phyloP scores from a whole-genome alignment of 2,113 vertebrate genomes.

The Apeltes quadracus region DNA sequence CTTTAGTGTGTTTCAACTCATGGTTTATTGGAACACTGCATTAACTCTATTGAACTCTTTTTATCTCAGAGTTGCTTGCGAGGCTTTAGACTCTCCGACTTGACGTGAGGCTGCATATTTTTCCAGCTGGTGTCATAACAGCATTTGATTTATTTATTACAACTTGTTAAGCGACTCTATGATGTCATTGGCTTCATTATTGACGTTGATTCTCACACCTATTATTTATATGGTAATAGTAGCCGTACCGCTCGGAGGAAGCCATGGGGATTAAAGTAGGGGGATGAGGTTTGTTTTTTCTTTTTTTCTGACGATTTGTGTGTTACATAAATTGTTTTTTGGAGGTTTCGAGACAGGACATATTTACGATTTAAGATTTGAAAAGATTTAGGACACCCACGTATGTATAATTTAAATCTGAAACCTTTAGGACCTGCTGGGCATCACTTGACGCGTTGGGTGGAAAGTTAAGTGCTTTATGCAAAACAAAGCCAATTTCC shows the following conservation, averaged over 20 bases:
- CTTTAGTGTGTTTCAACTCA: too few species aligned
- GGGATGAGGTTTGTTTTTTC: background rate
- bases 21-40: background rate
- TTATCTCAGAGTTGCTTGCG: background rate
- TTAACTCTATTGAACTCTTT: background rate
- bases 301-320: background rate
- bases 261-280: background rate
- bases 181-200: background rate
- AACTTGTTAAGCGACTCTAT: background rate
- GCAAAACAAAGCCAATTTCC: slow-evolving; percentile 43
- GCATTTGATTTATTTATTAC: background rate
- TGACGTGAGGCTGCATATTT: background rate
- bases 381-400: background rate
- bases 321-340: background rate
- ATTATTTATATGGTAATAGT: background rate
- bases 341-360: background rate
- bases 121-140: background rate
- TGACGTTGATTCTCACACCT: background rate
- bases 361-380: background rate
- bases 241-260: background rate
- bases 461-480: slow-evolving; percentile 23
- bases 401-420: slow-evolving; percentile 3
- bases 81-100: background rate
- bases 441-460: background rate
- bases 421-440: background rate